Conservation (phyloP, 2,113 vertebrate species). For the Brachyhypopomus occidentalis region DNA sequence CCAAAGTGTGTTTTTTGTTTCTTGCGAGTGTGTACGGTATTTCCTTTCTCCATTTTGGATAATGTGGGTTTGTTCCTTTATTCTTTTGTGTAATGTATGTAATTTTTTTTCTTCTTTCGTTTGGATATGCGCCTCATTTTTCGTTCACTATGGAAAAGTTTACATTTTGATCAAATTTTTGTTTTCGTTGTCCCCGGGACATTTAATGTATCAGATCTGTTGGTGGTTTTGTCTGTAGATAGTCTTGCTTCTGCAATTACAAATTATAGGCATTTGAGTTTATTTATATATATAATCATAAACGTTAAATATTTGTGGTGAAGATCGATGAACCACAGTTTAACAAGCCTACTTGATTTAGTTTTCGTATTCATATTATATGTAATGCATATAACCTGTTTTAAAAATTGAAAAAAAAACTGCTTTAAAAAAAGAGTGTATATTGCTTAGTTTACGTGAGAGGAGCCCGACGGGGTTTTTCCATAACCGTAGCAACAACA, state of each 20-base stretch:
- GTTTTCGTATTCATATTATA: slow-evolving; percentile 80
- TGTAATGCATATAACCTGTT: slow-evolving; percentile 92
- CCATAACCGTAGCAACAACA: slow-evolving; percentile 80
- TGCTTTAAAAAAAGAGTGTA: slow-evolving; percentile 83
- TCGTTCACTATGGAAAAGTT: slow-evolving; percentile 44
- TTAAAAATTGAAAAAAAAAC: slow-evolving; percentile 85
- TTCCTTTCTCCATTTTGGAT: slow-evolving; percentile 37
- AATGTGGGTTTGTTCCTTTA: slow-evolving; percentile 73
- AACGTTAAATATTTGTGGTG: slow-evolving; percentile 88
- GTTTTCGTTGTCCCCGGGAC: slow-evolving; percentile 70
- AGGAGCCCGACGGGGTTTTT: slow-evolving; percentile 83
- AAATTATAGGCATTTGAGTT: slow-evolving; percentile 81
- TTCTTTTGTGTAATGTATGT: slow-evolving; percentile 57
- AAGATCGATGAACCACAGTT: slow-evolving; percentile 88
- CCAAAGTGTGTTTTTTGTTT: slow-evolving; percentile 83
- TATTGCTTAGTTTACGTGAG: slow-evolving; percentile 92
- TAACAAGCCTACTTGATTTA: slow-evolving; percentile 89
- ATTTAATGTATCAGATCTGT: slow-evolving; percentile 90
- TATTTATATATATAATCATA: slow-evolving; percentile 75
- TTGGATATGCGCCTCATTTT: slow-evolving; percentile 38
- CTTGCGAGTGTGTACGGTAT: slow-evolving; percentile 55
- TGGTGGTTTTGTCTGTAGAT: slow-evolving; percentile 95
- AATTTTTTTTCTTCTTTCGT: slow-evolving; percentile 54
- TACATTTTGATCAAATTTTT: slow-evolving; percentile 35
- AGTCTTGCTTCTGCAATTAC: slow-evolving; percentile 92